A percentile compares a stretch with the other conserved stretches of the same genome.
phyloP scores from a whole-genome alignment of 2,113 vertebrate species.

The Alethe castanea region DNA sequence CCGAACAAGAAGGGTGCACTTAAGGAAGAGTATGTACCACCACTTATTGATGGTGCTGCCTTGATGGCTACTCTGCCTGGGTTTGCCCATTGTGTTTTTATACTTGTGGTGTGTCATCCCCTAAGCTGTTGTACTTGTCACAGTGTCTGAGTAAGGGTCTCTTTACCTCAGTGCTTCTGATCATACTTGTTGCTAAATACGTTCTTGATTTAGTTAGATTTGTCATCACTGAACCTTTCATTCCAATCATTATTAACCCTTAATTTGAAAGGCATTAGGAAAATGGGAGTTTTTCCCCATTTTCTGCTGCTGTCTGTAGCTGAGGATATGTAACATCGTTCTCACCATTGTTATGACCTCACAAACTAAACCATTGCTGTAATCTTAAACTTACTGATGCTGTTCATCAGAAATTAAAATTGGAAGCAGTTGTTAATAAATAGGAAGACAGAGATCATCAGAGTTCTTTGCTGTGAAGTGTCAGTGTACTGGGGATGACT shows the following conservation, averaged over 20 bases:
- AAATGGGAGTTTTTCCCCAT: not conserved
- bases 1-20: conserved; percentile 90
- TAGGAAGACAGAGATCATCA: not conserved
- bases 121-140: not conserved
- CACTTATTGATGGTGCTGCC: not conserved
- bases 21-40: conserved; percentile 90
- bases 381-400: not conserved
- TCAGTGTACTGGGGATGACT: not conserved
- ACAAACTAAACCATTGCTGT: not conserved
- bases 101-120: not conserved
- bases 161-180: not conserved
- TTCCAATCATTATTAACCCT: not conserved
- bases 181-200: not conserved
- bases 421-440: not conserved
- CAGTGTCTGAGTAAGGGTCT: not conserved
- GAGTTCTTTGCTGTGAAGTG: not conserved
- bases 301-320: not conserved
- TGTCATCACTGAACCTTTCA: not conserved
- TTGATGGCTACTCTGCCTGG: not conserved
- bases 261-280: not conserved
- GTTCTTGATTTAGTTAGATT: not conserved
- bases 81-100: not conserved
- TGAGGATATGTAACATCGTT: not conserved
- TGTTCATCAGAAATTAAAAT: not conserved
- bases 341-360: not conserved